Evolutionary conservation across 2,797 vertebrate species (phyloP), one percentile per base, ranked within the genome.

Genomic region (Pseudocheirus occidentalis): DNA sequence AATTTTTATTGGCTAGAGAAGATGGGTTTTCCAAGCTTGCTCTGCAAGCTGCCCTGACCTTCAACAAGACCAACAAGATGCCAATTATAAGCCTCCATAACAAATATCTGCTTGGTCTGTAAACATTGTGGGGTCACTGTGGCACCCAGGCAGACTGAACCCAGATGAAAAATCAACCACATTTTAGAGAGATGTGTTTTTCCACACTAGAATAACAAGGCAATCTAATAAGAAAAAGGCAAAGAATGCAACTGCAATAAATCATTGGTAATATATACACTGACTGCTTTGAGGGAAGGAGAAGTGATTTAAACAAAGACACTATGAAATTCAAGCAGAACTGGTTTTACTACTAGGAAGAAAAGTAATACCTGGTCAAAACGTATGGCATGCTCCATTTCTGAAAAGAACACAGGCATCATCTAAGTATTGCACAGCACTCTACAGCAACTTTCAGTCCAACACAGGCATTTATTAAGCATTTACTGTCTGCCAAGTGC

Each of bases 221-320:
- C 90, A 90, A 90, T 90, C 90, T 55, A 53, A 90, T 90, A 90
- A 90, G 50, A 90, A 55, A 90, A 90, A 90, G 90, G 50, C 90
- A 90, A 90, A 55, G 50, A 90, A 90, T 90, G 50, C 31, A 87
- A 53, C 40, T 31, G 54, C 50, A 90, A 90, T 53, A 90, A 90
- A 90, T 90, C 90, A 90, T 55, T 55, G 54, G 90, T 90, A 53
- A 90, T 90, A 53, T 90, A 90, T 90, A 90, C 50, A 90, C 54
- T 55, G 50, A 90, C 55, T 90, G 90, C 90, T 90, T 90, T 53
- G 73, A 87, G 90, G 90, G 50, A 90, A 53, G 34, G 90, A 90
- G 34, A 90, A 90, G 54, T 90, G 50, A 90, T 90, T 90, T 90
- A 90, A 53, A 53, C 50, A 90, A 90, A 90, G 54, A 31, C 31